Base-by-base conservation (phyloP, 2,797 vertebrate species). In the Salarias fasciatus region DNA sequence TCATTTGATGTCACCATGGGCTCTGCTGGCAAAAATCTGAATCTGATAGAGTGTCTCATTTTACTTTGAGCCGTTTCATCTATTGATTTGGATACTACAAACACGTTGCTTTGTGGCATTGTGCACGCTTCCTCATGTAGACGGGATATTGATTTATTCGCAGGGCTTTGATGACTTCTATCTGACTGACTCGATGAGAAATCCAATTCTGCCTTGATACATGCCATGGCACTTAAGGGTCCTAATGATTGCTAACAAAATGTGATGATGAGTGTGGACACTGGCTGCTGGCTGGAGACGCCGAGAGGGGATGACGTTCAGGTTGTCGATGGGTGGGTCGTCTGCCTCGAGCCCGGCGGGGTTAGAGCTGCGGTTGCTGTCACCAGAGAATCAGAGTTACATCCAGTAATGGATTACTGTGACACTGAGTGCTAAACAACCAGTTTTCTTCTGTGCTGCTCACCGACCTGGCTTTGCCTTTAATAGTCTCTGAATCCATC, bases 91-190 rank as follows among this genome's bases (percentile, higher is more conserved):
- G 72, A 71, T 66, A 71, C 75, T 85, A 76, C 77, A 76, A 77
- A 86, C 29, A 9, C 73, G 60, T 79, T 69, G 63, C 83, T 80
- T 76, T 77, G 72, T 75, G 72, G 72, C 60, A 54, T 61, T 69
- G 68, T 57, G 67, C 67, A 57, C 73, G 77, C 72, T 82, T 75
- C 83, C 64, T 83, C 80, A 77, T 88, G 83, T 83, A 88, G 80
- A 89, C 88, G 53, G 49, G 33, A 15, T 89, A 82, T 91, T 89
- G 90, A 91, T 87, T 89, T 79, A 86, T 86, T 90, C 74, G 71
- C 63, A 65, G 75, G 68, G 82, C 83, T 83, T 89, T 87, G 80
- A 86, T 83, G 83, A 83, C 73, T 80, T 86, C 64, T 57, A 69
- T 72, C 63, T 63, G 75, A 83, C 66, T 66, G 37, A 56, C 53